phyloP scores from a whole-genome alignment of 2,888 invertebrate genomes.

The Griposia aprilina region DNA sequence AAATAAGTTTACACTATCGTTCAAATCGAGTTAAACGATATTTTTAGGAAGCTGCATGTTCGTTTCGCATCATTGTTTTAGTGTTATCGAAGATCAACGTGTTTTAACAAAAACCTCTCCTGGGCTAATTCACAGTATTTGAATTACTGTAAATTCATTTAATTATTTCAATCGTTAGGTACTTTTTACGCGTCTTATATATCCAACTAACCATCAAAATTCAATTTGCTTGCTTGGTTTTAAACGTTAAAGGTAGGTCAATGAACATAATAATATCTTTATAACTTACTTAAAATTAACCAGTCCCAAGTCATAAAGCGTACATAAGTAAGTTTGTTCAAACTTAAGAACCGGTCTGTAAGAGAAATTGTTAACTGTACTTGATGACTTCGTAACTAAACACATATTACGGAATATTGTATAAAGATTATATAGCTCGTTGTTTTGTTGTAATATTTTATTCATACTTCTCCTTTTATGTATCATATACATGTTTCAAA shows the following conservation, averaged over 20 bases:
- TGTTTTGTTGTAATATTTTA: constrained; percentile 45
- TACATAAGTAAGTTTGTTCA: constrained; percentile 84
- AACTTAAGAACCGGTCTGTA: constrained; percentile 84
- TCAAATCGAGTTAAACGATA: background rate
- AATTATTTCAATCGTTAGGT: background rate
- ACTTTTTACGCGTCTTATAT: background rate
- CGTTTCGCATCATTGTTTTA: background rate
- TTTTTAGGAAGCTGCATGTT: background rate
- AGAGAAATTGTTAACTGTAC: constrained; percentile 89
- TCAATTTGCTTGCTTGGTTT: constrained; percentile 25
- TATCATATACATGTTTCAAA: constrained; percentile 21
- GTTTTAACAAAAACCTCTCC: background rate
- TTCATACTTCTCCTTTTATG: constrained; percentile 18
- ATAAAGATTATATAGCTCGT: constrained; percentile 59
- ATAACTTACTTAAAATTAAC: constrained; percentile 74
- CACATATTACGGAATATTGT: constrained; percentile 78
- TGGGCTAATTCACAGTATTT: too few relatives aligned
- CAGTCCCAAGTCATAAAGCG: constrained; percentile 81
- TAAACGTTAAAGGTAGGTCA: constrained; percentile 58
- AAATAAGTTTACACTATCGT: background rate
- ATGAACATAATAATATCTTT: constrained; percentile 70
- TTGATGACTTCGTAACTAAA: constrained; percentile 87
- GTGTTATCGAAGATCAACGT: background rate
- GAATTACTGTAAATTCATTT: too few relatives aligned
- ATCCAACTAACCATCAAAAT: constrained; percentile 22